Conservation (phyloP, 2,888 invertebrate genomes). For the Drepanosiphum platanoidis region DNA sequence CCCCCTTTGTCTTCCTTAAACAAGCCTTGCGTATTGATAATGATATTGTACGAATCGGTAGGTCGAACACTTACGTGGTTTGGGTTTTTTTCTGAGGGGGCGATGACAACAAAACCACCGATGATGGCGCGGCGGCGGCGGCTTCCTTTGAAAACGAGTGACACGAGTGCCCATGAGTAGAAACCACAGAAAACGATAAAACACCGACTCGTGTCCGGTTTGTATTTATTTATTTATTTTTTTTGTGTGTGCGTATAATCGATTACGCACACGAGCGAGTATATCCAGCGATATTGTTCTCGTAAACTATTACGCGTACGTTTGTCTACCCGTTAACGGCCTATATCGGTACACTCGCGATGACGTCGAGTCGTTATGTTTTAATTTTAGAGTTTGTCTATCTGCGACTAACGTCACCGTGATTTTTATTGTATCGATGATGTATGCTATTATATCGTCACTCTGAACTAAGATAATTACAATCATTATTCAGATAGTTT, state of each 20-base stretch:
- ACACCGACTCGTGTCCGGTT: neutral
- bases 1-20: no score
- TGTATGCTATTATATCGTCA: neutral
- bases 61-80: neutral
- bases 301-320: neutral
- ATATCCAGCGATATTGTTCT: neutral
- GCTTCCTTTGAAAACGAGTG: neutral
- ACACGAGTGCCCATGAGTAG: neutral
- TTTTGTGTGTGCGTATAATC: neutral
- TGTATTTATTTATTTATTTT: neutral
- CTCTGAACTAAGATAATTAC: neutral
- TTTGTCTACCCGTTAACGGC: neutral
- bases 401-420: neutral
- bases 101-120: neutral
- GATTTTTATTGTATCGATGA: no score
- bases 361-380: neutral
- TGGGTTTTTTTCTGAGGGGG: neutral
- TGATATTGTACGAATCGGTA: neutral
- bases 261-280: neutral
- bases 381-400: neutral
- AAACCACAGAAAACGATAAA: slow-evolving; percentile 13
- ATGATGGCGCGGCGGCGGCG: neutral
- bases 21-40: no score
- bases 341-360: neutral
- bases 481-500: slow-evolving; percentile 8